These are phyloP conservation scores for Hedychridium roseum DNA, from an alignment of 2,888 invertebrate genomes.

Conservation along the genomic window DNA sequence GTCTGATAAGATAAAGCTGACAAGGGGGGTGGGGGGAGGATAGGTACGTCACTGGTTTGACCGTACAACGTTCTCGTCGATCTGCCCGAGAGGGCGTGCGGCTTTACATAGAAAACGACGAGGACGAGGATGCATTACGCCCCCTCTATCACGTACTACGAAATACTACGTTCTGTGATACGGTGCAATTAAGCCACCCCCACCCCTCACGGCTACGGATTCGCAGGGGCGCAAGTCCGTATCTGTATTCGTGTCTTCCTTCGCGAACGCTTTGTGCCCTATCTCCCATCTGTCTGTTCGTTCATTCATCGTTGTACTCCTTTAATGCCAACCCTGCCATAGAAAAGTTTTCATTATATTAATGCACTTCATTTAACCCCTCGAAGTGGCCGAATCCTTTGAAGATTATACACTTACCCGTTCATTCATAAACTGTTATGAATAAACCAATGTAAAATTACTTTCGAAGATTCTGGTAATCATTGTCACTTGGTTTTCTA, in stretches of 20 bases:
- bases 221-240: conserved; percentile 43
- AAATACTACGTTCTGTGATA: conserved; percentile 49
- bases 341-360: too few relatives aligned
- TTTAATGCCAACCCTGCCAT: too few relatives aligned
- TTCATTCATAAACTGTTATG: too few relatives aligned
- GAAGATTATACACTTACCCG: too few relatives aligned
- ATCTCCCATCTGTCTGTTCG: conserved; percentile 42
- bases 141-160: conserved; percentile 45
- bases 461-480: too few relatives aligned
- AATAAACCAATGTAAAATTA: too few relatives aligned
- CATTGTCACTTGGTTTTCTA: too few relatives aligned
- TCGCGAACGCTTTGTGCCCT: too few relatives aligned
- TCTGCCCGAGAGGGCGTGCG: conserved; percentile 12
- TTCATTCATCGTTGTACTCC: conserved; percentile 45
- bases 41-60: conserved; percentile 17
- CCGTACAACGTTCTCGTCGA: conserved; percentile 28
- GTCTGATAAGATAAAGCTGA: too few relatives aligned
- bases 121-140: conserved; percentile 29
- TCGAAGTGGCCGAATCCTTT: too few relatives aligned
- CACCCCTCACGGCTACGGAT: conserved; percentile 28
- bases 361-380: too few relatives aligned
- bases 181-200: conserved; percentile 38
- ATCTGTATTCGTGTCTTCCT: conserved; percentile 33
- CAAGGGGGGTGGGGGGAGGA: too few relatives aligned
- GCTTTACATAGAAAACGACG: conserved; percentile 30